Evolutionary conservation across 2,113 vertebrate species (phyloP).

Genomic region (Tyto alba): DNA sequence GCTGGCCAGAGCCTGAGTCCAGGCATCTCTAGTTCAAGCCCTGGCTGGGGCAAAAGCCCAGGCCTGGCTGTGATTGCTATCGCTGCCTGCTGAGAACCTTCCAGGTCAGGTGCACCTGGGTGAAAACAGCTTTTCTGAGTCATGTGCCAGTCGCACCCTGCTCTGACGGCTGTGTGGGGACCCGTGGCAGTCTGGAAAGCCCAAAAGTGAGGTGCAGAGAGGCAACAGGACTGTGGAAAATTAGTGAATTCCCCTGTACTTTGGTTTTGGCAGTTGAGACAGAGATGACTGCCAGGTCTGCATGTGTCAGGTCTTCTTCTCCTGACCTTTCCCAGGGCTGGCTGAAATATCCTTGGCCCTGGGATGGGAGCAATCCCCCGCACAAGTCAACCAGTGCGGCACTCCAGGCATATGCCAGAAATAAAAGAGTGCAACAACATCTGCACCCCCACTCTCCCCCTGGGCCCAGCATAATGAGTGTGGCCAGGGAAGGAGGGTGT

Average conservation of each 20-base stretch:
- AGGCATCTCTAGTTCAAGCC: not conserved
- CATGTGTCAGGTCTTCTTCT: not conserved
- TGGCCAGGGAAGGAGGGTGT: not conserved
- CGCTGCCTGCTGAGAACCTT: not conserved
- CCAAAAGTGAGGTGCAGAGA: not conserved
- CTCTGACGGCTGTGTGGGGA: not conserved
- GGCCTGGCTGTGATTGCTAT: not conserved
- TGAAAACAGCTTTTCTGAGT: not conserved
- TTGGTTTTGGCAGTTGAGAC: not conserved
- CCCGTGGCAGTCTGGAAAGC: not conserved
- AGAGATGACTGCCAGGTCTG: not conserved
- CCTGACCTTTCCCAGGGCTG: slow-evolving; percentile 17
- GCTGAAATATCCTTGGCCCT: not conserved
- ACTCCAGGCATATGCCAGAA: not conserved
- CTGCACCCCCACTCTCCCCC: not conserved
- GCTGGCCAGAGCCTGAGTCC: not conserved
- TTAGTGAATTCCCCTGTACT: fast-evolving
- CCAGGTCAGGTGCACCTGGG: not conserved
- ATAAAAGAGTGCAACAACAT: not conserved
- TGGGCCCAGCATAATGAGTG: not conserved
- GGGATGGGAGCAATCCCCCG: not conserved
- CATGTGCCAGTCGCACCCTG: not conserved
- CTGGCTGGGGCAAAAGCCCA: not conserved
- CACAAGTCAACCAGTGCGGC: fast-evolving
- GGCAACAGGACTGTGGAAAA: not conserved